Percentiles rank a stretch among this genome's conserved stretches.
These are phyloP conservation scores for Nipponia nippon DNA, from an alignment of 2,113 vertebrate species.

Conservation along the genomic window DNA sequence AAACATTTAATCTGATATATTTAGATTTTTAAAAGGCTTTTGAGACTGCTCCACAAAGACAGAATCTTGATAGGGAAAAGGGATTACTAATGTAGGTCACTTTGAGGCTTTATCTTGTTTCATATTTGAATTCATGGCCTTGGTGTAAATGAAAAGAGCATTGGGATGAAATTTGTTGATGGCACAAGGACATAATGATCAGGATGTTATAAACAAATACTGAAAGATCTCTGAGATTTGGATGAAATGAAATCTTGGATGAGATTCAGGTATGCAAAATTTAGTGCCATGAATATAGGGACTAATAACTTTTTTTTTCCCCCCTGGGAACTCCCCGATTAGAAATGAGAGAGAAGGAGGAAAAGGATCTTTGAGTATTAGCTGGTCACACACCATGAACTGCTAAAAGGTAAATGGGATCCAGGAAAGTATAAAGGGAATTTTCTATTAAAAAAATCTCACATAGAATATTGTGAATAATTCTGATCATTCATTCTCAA, in stretches of 20 bases:
- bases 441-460: neutral
- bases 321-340: neutral
- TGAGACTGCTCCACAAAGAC: neutral
- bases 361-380: neutral
- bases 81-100: constrained; percentile 13
- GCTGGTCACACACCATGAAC: neutral
- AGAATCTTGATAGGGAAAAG: neutral
- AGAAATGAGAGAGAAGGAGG: neutral
- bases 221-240: neutral
- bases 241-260: constrained; percentile 17
- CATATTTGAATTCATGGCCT: neutral
- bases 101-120: constrained; percentile 14
- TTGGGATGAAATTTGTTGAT: constrained; percentile 19
- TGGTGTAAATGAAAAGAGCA: constrained; percentile 7
- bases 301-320: neutral
- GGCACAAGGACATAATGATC: neutral
- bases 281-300: neutral
- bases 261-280: neutral
- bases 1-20: constrained; percentile 12
- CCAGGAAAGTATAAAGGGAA: neutral
- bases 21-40: constrained; percentile 19
- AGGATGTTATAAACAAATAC: neutral
- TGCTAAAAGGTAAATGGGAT: neutral
- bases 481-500: neutral
- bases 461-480: neutral